A percentile compares a stretch with the other conserved stretches of the same genome.
Evolutionary conservation across 2,888 invertebrate species (phyloP).

Genomic region (Geotrupes spiniger): DNA sequence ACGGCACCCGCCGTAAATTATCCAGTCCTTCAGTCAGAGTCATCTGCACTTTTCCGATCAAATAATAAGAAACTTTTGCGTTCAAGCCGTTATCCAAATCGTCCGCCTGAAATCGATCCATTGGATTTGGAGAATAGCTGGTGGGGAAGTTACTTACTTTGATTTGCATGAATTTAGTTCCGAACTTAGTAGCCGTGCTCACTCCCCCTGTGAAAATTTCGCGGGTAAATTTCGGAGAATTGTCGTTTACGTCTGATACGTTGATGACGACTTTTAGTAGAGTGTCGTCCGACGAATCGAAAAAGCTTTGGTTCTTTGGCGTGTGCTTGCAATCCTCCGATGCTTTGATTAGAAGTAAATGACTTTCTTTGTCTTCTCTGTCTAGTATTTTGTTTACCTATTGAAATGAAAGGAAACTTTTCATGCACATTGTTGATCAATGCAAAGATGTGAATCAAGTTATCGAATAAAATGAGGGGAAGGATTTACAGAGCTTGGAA

Average conservation of each 20-base stretch:
- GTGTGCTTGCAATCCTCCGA: conserved; percentile 74
- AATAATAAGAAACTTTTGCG: conserved; percentile 72
- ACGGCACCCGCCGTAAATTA: conserved; percentile 74
- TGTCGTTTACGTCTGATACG: conserved; percentile 87
- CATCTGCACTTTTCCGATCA: conserved; percentile 76
- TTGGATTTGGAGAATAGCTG: too few species aligned
- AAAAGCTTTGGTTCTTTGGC: conserved; percentile 57
- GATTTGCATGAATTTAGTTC: conserved; percentile 79
- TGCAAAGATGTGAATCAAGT: too few species aligned
- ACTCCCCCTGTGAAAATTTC: conserved; percentile 90
- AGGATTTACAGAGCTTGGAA: too few species aligned
- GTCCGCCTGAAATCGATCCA: conserved; percentile 57
- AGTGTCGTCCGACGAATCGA: conserved; percentile 64
- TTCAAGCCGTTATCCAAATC: conserved; percentile 76
- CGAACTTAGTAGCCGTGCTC: conserved; percentile 90
- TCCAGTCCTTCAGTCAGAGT: conserved; percentile 84
- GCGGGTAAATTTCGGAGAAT: conserved; percentile 78
- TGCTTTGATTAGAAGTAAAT: conserved; percentile 73
- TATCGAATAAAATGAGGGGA: too few species aligned
- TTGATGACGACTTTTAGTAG: conserved; percentile 66
- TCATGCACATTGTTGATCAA: too few species aligned
- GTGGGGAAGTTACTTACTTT: conserved; percentile 57
- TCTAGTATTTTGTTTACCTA: conserved; percentile 65
- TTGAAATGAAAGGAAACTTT: neutral
- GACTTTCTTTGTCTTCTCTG: conserved; percentile 66